Conservation (phyloP, 2,797 vertebrate species). For the Channallabes apus region DNA sequence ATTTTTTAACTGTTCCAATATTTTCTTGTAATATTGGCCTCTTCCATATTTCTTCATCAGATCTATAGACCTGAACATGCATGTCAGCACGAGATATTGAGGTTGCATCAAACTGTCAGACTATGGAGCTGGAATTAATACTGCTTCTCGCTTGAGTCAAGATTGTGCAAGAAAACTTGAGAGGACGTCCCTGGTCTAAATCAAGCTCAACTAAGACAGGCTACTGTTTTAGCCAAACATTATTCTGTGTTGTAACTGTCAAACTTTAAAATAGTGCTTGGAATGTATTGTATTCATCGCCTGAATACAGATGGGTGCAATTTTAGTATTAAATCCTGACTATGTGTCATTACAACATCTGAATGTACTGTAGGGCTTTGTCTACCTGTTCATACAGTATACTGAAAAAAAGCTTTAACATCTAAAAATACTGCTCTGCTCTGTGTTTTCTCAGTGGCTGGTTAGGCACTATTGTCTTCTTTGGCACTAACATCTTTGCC, state of each 20-base stretch:
- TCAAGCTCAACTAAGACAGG: background rate
- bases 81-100: background rate
- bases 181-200: background rate
- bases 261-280: background rate
- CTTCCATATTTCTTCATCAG: background rate
- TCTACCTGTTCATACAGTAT: background rate
- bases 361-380: background rate
- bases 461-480: conserved; percentile 92
- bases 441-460: conserved; percentile 79
- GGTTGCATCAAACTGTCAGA: background rate
- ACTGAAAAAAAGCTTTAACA: background rate
- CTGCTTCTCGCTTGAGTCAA: background rate
- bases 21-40: background rate
- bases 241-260: background rate
- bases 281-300: background rate
- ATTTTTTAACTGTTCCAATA: background rate
- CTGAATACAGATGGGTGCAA: background rate
- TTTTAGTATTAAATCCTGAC: background rate
- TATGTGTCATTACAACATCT: background rate
- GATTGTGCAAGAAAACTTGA: background rate
- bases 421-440: background rate
- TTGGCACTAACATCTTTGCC: conserved; percentile 87
- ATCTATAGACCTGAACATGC: background rate
- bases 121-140: background rate
- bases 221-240: background rate